Conservation (phyloP, 2,888 invertebrate species). For the Labia minor region DNA sequence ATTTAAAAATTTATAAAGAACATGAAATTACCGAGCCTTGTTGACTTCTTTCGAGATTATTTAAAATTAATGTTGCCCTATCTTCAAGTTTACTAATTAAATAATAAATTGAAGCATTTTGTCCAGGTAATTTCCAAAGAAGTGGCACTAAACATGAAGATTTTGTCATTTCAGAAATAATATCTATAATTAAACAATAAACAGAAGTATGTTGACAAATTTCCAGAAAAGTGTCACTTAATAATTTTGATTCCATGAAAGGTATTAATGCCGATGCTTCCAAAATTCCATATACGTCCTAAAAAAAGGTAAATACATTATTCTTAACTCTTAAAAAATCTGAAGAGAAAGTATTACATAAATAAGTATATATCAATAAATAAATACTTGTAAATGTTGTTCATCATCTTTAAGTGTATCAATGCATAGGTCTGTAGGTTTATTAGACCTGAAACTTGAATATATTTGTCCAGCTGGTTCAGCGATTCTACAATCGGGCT, state of each 20-base stretch:
- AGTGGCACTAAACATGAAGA: slow-evolving; percentile 23
- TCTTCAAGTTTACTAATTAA: slow-evolving; percentile 23
- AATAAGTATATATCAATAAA: background rate
- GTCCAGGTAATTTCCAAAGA: slow-evolving; percentile 24
- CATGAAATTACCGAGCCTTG: background rate
- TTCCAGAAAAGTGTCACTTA: slow-evolving; percentile 33
- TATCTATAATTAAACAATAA: slow-evolving; percentile 25
- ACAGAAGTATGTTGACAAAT: slow-evolving; percentile 33
- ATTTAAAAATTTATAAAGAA: too few species aligned
- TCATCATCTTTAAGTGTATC: background rate
- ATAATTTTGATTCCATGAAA: slow-evolving; percentile 24
- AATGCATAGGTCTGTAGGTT: background rate
- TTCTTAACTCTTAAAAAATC: too few species aligned
- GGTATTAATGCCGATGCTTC: slow-evolving; percentile 25
- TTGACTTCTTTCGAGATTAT: slow-evolving; percentile 18
- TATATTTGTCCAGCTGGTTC: background rate
- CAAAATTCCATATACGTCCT: slow-evolving; percentile 22
- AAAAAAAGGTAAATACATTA: background rate
- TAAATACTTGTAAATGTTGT: background rate
- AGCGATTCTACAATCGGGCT: background rate
- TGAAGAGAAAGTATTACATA: background rate
- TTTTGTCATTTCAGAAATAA: slow-evolving; percentile 24
- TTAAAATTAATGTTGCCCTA: slow-evolving; percentile 21
- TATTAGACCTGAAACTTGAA: background rate
- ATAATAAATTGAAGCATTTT: slow-evolving; percentile 23